Conservation (phyloP, 2,113 vertebrate genomes). For the Chlamydotis undulata region DNA sequence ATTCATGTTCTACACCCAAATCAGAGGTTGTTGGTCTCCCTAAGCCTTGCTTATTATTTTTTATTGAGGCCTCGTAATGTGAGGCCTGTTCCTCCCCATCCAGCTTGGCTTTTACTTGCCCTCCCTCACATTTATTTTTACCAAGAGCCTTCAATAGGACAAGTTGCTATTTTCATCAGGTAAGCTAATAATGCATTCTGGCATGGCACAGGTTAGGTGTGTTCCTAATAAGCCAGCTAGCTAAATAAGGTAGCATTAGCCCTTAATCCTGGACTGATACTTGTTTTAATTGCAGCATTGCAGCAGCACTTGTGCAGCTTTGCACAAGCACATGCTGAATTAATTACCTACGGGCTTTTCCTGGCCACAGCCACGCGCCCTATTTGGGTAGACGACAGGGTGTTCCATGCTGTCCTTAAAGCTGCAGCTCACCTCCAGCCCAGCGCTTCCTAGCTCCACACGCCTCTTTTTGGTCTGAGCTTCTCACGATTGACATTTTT, state of each 20-base stretch:
- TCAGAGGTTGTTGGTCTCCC: rapidly evolving
- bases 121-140: background rate
- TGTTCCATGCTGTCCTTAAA: background rate
- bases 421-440: background rate
- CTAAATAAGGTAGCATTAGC: background rate
- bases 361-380: background rate
- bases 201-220: background rate
- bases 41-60: background rate
- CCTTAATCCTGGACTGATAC: background rate
- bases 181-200: background rate
- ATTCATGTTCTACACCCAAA: background rate
- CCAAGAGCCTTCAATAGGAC: background rate
- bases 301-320: background rate
- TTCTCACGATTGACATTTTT: background rate
- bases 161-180: conserved; percentile 12
- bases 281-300: background rate
- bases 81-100: background rate
- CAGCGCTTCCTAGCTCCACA: background rate
- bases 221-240: background rate
- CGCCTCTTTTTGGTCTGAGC: background rate
- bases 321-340: background rate
- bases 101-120: rapidly evolving
- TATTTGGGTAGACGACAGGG: background rate
- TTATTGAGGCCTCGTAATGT: background rate
- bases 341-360: background rate